phyloP scores from a whole-genome alignment of 2,888 invertebrate genomes.

The Gibbula magus region DNA sequence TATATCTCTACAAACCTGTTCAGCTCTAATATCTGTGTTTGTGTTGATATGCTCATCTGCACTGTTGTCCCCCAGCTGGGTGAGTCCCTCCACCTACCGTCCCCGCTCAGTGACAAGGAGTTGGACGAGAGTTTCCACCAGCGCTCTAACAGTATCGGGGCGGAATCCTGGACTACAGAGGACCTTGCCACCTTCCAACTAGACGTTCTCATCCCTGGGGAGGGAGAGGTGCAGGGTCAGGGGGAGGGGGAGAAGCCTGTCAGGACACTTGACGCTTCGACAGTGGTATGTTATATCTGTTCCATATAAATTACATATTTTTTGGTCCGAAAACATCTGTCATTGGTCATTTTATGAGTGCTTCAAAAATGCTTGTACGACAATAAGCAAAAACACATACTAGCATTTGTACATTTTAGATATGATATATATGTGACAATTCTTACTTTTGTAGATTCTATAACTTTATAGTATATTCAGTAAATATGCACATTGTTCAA shows the following conservation, averaged over 20 bases:
- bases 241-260: background rate
- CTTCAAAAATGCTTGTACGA: too few relatives aligned
- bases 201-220: background rate
- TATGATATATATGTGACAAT: too few relatives aligned
- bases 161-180: background rate
- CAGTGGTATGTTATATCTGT: background rate
- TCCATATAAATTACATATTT: too few relatives aligned
- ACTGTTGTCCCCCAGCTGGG: slow-evolving; percentile 18
- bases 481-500: too few relatives aligned
- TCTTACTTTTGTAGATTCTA: too few relatives aligned
- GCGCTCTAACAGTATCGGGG: background rate
- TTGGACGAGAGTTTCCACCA: slow-evolving; percentile 33
- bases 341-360: too few relatives aligned
- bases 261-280: background rate
- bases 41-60: background rate
- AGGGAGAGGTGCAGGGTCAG: background rate
- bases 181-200: background rate
- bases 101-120: slow-evolving; percentile 58
- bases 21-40: too few relatives aligned
- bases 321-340: too few relatives aligned
- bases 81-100: slow-evolving; percentile 30
- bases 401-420: too few relatives aligned
- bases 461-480: too few relatives aligned
- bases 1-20: too few relatives aligned
- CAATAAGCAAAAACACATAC: too few relatives aligned